Evolutionary conservation across 2,888 invertebrate species (phyloP).

Genomic region (Agrotis segetum): DNA sequence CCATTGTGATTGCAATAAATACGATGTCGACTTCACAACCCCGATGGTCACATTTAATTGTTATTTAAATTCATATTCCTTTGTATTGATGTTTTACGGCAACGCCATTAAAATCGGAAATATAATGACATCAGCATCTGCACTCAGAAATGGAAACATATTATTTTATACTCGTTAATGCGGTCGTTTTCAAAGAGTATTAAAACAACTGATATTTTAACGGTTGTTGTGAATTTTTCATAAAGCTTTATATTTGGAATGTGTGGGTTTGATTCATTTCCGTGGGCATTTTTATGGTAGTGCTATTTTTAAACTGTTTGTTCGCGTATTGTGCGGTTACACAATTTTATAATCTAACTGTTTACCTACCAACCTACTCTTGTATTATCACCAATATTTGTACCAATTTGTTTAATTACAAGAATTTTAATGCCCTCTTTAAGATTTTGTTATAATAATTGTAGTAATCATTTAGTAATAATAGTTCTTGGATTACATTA

Average conservation of each 20-base stretch:
- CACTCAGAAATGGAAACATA: constrained; percentile 10
- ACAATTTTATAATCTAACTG: background rate
- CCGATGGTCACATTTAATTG: constrained; percentile 3
- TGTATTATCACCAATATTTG: background rate
- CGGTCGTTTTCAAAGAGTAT: background rate
- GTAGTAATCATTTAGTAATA: too few species aligned
- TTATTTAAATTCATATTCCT: constrained; percentile 7
- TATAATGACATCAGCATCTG: constrained; percentile 1
- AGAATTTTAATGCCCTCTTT: too few species aligned
- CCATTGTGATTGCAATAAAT: background rate
- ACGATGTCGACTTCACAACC: constrained; percentile 1
- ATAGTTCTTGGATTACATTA: too few species aligned
- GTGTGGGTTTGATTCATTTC: constrained; percentile 8
- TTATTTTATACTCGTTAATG: background rate
- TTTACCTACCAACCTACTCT: background rate
- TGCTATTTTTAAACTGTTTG: constrained; percentile 12
- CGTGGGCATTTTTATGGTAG: constrained; percentile 2
- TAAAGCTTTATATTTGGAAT: background rate
- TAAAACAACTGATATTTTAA: background rate
- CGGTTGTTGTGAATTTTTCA: background rate
- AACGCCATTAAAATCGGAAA: constrained; percentile 19
- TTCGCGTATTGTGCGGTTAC: background rate
- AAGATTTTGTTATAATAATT: too few species aligned
- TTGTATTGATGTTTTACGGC: background rate
- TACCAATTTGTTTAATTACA: too few species aligned